A percentile compares a stretch with the other conserved stretches of the same genome.
Evolutionary conservation across 2,797 vertebrate species (phyloP).

Genomic region (Otolemur crassicaudatus): DNA sequence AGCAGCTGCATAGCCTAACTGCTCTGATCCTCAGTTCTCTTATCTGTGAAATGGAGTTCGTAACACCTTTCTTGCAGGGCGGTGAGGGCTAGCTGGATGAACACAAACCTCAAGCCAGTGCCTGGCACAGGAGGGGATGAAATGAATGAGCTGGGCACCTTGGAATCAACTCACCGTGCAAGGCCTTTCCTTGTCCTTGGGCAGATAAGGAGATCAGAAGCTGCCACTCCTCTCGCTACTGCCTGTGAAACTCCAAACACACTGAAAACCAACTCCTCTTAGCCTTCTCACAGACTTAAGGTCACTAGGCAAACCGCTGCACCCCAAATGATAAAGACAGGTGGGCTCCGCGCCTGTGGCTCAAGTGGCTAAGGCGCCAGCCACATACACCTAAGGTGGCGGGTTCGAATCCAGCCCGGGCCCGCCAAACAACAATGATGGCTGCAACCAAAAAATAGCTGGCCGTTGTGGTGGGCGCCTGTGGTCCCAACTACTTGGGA

Average conservation of each 20-base stretch:
- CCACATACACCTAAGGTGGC: no score
- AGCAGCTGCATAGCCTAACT: not conserved
- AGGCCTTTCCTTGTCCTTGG: rapidly evolving
- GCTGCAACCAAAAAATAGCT: no score
- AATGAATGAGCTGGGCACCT: rapidly evolving
- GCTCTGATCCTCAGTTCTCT: not conserved
- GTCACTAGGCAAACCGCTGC: not conserved
- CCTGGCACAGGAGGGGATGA: not conserved
- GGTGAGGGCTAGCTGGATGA: not conserved
- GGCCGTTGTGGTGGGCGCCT: no score
- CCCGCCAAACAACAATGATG: no score
- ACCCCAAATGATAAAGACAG: not conserved
- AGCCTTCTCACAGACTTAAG: not conserved
- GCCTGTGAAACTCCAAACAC: not conserved
- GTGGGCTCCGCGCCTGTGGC: no score
- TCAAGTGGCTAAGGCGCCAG: no score
- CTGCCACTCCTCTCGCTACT: not conserved
- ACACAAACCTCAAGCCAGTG: not conserved
- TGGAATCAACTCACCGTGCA: rapidly evolving
- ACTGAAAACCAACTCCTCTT: not conserved
- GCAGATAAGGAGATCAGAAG: rapidly evolving
- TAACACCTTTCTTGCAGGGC: not conserved
- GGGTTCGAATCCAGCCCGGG: no score
- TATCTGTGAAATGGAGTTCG: not conserved
- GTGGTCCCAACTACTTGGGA: no score